Base-by-base conservation (phyloP, 2,888 invertebrate genomes). In the Rutpela maculata region DNA sequence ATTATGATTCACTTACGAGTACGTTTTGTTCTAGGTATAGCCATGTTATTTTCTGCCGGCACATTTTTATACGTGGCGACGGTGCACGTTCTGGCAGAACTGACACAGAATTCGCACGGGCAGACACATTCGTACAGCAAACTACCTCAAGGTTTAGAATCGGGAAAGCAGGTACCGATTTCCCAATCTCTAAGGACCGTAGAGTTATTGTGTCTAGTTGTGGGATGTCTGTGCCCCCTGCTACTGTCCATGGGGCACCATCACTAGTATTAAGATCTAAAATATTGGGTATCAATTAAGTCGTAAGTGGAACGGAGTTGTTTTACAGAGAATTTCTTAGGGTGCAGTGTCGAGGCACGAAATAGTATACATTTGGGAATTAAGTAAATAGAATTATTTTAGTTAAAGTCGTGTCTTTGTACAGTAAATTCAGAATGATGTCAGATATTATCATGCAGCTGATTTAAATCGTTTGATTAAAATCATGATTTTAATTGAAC, bases 21-120 rank as follows among this genome's bases (percentile, higher is more conserved):
- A n/a, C n/a, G 17, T 50, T 50, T 62, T 60, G 72, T 89, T 89
- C 0, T 89, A 93, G 93, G 95, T 74, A 94, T 99, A 77, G 98
- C 99, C 0, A 98, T 99, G 98, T 90, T 99, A 50, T 99, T 99
- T 90, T 99, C 99, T 60, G 99, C 99, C 0, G 99, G 99, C 0
- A 99, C 99, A 15, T 99, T 99, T 91, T 92, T 99, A 0, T 99
- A 99, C 89, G 99, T 99, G 1, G 98, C 99, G 0, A 99, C 99
- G 0, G 99, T 99, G 0, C 99, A 99, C 89, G 99, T 99, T 0
- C 89, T 99, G 67, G 99, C 99, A 0, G 99, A 99, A 89, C 91
- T 99, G 10, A 96, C 96, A 73, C 92, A 93, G 76, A 90, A 91
- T 76, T 88, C 88, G 22, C 89, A 86, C 43, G 91, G 92, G 43